phyloP scores from a whole-genome alignment of 2,888 invertebrate genomes.

The Stenodera caucasica region DNA sequence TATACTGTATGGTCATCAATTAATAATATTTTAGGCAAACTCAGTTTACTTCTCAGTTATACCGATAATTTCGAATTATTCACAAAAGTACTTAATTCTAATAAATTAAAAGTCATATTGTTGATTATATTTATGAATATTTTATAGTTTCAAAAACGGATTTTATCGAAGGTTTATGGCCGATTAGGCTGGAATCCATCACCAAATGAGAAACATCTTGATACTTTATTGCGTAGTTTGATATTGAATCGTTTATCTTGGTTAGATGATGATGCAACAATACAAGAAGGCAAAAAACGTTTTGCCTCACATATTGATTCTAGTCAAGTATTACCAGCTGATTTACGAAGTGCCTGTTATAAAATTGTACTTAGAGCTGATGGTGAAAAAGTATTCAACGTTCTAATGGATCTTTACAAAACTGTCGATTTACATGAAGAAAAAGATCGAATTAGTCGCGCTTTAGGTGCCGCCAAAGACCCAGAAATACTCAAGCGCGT shows the following conservation, averaged over 20 bases:
- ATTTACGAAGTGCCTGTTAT: conserved; percentile 84
- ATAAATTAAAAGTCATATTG: too few species aligned
- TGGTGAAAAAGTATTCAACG: conserved; percentile 70
- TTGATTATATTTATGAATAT: too few species aligned
- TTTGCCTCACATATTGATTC: conserved; percentile 70
- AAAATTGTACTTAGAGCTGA: conserved; percentile 77
- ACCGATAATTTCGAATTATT: conserved; percentile 74
- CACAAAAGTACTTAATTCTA: conserved; percentile 62
- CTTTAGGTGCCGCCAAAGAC: conserved; percentile 80
- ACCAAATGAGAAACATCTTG: conserved; percentile 81
- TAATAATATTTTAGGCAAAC: conserved; percentile 74
- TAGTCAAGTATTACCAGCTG: conserved; percentile 71
- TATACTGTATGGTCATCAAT: conserved; percentile 93
- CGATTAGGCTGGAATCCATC: conserved; percentile 82
- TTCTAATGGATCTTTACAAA: conserved; percentile 79
- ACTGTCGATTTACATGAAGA: conserved; percentile 90
- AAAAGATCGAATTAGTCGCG: conserved; percentile 84
- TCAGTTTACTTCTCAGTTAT: conserved; percentile 76
- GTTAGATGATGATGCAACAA: conserved; percentile 76
- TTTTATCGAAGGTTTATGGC: conserved; percentile 72
- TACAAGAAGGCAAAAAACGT: conserved; percentile 74
- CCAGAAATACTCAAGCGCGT: conserved; percentile 71
- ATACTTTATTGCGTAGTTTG: conserved; percentile 81
- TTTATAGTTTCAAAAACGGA: conserved; percentile 66
- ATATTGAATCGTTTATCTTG: conserved; percentile 81